Conservation (phyloP, 1,140 invertebrate species). For the Wasmannia auropunctata region DNA sequence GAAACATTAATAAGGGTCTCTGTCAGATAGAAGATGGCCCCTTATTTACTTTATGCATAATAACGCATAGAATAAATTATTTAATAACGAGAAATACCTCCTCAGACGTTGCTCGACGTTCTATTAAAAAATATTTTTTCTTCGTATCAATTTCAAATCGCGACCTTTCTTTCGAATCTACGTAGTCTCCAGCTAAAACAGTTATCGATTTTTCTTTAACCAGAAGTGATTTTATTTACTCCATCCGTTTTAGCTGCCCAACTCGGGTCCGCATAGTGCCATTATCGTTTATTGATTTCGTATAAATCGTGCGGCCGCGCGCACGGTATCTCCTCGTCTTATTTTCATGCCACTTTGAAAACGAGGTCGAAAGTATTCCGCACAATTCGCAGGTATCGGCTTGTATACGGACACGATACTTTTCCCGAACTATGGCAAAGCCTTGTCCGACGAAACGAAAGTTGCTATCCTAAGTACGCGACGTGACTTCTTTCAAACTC, state of each 20-base stretch:
- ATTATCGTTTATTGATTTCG: constrained; percentile 47
- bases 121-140: background rate
- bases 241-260: background rate
- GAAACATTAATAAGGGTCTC: background rate
- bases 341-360: constrained; percentile 20
- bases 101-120: background rate
- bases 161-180: background rate
- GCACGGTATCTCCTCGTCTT: constrained; percentile 5
- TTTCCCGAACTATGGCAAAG: constrained; percentile 27
- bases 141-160: background rate
- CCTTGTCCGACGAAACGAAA: constrained; percentile 18
- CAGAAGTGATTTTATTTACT: constrained; percentile 30
- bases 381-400: constrained; percentile 45
- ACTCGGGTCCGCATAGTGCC: constrained; percentile 10
- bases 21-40: background rate
- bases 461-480: constrained; percentile 47
- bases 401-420: constrained; percentile 29
- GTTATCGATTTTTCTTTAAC: background rate
- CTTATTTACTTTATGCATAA: background rate
- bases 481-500: constrained; percentile 30
- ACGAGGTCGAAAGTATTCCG: constrained; percentile 40
- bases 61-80: background rate
- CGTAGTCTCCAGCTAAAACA: background rate
- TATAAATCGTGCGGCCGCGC: constrained; percentile 31
- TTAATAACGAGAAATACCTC: background rate